These are phyloP conservation scores for Drosophila nasuta DNA, from an alignment of 1,140 invertebrate genomes.

Conservation along the genomic window DNA sequence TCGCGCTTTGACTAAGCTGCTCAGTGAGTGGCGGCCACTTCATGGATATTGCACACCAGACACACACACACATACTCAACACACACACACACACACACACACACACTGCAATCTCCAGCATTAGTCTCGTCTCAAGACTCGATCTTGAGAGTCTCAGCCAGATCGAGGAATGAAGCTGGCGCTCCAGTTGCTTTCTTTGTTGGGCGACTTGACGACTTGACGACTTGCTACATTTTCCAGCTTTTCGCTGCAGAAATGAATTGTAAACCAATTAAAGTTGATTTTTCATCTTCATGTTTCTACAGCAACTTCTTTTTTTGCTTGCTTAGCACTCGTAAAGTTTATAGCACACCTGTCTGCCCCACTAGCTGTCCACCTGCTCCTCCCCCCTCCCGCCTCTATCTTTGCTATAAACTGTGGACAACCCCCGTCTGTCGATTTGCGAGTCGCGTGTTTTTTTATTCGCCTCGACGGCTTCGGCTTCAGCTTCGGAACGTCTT, in stretches of 20 bases:
- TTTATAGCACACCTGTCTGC: constrained; percentile 28
- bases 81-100: constrained; percentile 25
- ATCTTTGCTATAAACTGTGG: not conserved
- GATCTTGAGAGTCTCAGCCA: constrained; percentile 8
- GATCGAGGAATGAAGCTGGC: constrained; percentile 20
- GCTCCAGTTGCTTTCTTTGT: constrained; percentile 63
- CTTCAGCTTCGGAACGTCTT: constrained; percentile 2
- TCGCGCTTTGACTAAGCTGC: constrained; percentile 39
- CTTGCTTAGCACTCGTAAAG: constrained; percentile 25
- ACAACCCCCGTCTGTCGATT: constrained; percentile 11
- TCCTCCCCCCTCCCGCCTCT: not conserved
- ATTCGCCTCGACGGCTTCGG: constrained; percentile 22
- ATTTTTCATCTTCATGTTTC: constrained; percentile 69
- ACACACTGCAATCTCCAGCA: not conserved
- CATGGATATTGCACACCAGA: constrained; percentile 73
- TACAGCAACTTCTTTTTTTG: not conserved
- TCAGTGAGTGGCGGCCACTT: constrained; percentile 51
- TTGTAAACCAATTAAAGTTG: constrained; percentile 79
- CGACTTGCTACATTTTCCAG: constrained; percentile 76
- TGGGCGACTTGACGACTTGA: constrained; percentile 43
- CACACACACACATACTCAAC: constrained; percentile 2
- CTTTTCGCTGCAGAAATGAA: constrained; percentile 75
- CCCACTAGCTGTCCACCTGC: not conserved
- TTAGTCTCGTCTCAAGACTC: not conserved
- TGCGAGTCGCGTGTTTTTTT: constrained; percentile 36